Evolutionary conservation across 2,797 vertebrate genomes (phyloP), one percentile per base, ranked within the genome.

Genomic region (Danio jaintianensis): DNA sequence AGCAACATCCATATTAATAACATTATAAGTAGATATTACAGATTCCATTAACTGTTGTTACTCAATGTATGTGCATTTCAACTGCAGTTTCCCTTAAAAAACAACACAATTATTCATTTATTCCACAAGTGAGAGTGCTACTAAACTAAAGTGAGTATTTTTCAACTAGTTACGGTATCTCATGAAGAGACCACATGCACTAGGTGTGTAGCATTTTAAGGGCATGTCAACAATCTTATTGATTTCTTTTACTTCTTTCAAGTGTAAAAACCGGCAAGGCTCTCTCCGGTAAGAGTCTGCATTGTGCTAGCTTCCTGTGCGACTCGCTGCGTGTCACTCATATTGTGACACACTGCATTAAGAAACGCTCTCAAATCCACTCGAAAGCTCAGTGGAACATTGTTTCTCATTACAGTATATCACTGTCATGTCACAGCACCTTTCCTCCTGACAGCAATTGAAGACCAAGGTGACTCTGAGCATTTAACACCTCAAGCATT

Each of bases 341-440:
- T 69, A 69, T 69, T 78, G 55, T 61, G 64, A 61, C 64, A 69
- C 20, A 6, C 5, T 38, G 22, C 16, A 2, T 77, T 67, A 77
- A 67, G 55, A 78, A 78, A 82, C 15, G 16, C 42, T 58, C 40
- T 43, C 48, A 63, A 68, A 70, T 76, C 47, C 80, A 61, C 74
- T 63, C 45, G 67, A 77, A 78, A 78, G 55, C 70, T 36, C 45
- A 0, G 12, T 20, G 64, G 66, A 81, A 75, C 66, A 79, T 75
- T 79, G 85, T 83, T 82, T 76, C 81, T 83, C 70, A 83, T 85
- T 85, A 78, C 64, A 58, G 70, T 85, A 81, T 62, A 83, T 83
- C 81, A 71, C 79, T 78, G 48, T 83, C 81, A 68, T 64, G 80
- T 79, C 59, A 80, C 42, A 83, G 78, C 73, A 66, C 75, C 59